A percentile compares a stretch with the other conserved stretches of the same genome.
Evolutionary conservation across 2,113 vertebrate species (phyloP).

Genomic region (Sardina pilchardus): DNA sequence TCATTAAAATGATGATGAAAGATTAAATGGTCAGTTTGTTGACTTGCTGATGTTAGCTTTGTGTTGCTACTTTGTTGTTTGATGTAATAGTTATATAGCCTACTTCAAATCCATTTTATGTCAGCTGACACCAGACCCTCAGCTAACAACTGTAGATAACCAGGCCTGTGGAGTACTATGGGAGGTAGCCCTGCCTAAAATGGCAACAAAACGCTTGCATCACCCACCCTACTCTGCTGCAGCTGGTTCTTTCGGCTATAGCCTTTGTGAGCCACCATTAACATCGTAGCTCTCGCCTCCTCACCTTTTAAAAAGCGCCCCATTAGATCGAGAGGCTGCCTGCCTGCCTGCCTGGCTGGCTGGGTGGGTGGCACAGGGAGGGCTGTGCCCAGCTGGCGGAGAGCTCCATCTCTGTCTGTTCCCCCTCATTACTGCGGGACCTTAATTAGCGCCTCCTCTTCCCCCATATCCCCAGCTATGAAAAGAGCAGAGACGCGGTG

Average conservation of each 20-base stretch:
- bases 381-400: constrained; percentile 1
- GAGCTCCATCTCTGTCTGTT: neutral
- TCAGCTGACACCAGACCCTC: neutral
- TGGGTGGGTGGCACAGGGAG: neutral
- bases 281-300: neutral
- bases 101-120: neutral
- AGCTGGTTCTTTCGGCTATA: neutral
- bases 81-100: neutral
- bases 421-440: neutral
- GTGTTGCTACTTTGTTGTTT: neutral
- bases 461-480: neutral
- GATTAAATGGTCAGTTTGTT: neutral
- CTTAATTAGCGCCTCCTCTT: neutral
- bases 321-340: neutral
- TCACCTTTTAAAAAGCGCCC: neutral
- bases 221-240: neutral
- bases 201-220: neutral
- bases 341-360: no score
- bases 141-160: neutral
- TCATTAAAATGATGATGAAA: neutral
- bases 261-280: constrained; percentile 9
- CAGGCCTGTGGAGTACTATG: neutral
- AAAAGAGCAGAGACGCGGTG: neutral
- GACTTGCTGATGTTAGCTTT: neutral
- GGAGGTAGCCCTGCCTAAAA: neutral